Evolutionary conservation across 2,113 vertebrate species (phyloP).

Genomic region (Cercocebus atys): DNA sequence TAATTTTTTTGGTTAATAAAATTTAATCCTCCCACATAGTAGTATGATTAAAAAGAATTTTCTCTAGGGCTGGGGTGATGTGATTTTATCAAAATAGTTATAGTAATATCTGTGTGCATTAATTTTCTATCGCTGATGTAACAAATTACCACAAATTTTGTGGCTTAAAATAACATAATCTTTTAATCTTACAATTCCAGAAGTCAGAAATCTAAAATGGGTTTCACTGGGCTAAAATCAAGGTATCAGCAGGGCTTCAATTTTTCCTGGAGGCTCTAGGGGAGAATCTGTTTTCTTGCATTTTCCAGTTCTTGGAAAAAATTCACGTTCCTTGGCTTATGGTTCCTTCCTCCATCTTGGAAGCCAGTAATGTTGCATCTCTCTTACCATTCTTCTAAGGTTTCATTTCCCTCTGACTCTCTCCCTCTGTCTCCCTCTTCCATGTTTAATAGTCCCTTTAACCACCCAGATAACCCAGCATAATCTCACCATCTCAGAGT

Average conservation of each 20-base stretch:
- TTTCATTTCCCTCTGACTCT: background rate
- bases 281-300: background rate
- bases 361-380: background rate
- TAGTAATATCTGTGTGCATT: background rate
- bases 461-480: background rate
- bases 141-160: background rate
- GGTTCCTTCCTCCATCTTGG: background rate
- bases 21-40: background rate
- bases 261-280: background rate
- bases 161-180: background rate
- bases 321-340: background rate
- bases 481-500: background rate
- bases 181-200: background rate
- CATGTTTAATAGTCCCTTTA: background rate
- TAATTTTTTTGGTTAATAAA: background rate
- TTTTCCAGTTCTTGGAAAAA: background rate
- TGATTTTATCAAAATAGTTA: slow-evolving; percentile 21
- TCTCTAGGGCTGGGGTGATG: background rate
- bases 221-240: background rate
- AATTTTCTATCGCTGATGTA: slow-evolving; percentile 13
- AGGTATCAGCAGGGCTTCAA: background rate
- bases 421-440: background rate
- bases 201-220: background rate
- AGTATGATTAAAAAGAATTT: slow-evolving; percentile 15
- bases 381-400: background rate